Conservation (phyloP, 2,113 vertebrate genomes). For the Mionectes macconnelli region DNA sequence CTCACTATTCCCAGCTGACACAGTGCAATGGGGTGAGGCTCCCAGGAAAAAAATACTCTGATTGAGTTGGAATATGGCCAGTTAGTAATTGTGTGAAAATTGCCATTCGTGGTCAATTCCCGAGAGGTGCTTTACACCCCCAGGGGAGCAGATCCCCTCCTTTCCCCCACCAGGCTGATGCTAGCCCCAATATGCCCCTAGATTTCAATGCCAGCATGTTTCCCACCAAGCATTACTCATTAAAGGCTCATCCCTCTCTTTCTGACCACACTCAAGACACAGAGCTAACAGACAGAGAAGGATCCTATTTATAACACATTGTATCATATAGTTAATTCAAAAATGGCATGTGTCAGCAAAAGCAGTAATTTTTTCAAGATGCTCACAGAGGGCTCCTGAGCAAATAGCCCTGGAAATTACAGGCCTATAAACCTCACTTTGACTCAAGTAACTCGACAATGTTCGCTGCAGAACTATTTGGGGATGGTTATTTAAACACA, state of each 20-base stretch:
- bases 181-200: background rate
- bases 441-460: conserved; percentile 39
- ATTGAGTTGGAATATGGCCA: background rate
- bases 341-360: conserved; percentile 29
- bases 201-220: background rate
- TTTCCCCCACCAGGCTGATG: background rate
- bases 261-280: background rate
- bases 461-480: conserved; percentile 27
- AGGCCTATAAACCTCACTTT: conserved; percentile 47
- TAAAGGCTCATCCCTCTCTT: background rate
- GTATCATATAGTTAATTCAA: conserved; percentile 13
- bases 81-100: background rate
- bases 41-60: background rate
- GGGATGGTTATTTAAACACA: conserved; percentile 67
- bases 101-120: background rate
- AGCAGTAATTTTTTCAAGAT: conserved; percentile 43
- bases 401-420: conserved; percentile 40
- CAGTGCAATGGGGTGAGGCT: background rate
- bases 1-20: background rate
- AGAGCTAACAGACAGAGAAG: background rate
- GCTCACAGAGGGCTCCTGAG: background rate
- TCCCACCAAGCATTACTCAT: background rate
- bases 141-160: background rate
- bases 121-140: background rate
- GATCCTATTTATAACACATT: background rate